Evolutionary conservation across 2,113 vertebrate genomes (phyloP).

Genomic region (Upupa epops): DNA sequence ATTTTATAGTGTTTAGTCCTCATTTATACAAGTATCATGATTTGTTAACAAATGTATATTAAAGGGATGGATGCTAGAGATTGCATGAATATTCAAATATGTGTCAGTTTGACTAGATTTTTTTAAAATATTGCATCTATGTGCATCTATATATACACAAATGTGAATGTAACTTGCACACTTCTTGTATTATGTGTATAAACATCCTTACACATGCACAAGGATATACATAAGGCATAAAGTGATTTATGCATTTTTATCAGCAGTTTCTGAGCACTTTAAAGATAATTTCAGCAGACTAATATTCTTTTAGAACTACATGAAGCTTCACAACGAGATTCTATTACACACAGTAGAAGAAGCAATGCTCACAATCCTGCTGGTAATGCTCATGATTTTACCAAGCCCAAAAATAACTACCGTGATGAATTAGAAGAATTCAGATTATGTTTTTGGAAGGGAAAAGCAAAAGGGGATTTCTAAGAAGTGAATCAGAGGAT

Average conservation of each 20-base stretch:
- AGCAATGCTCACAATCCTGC: background rate
- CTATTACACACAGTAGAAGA: conserved; percentile 24
- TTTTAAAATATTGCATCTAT: background rate
- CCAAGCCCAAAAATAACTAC: conserved; percentile 31
- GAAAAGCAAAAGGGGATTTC: conserved; percentile 7
- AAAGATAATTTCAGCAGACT: conserved; percentile 23
- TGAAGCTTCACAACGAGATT: conserved; percentile 34
- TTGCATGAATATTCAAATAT: background rate
- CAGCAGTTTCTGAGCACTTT: conserved; percentile 6
- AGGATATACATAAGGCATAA: background rate
- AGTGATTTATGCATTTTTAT: background rate
- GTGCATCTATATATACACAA: background rate
- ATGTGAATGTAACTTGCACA: background rate
- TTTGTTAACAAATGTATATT: background rate
- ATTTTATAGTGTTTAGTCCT: background rate
- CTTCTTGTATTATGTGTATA: background rate
- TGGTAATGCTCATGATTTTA: background rate
- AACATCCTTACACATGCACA: conserved; percentile 4
- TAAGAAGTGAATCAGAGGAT: conserved; percentile 42
- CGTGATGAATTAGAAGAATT: conserved; percentile 38
- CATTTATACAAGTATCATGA: background rate
- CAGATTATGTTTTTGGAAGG: conserved; percentile 16
- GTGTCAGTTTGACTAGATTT: background rate
- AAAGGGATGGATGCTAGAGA: background rate
- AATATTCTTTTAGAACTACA: conserved; percentile 24